Evolutionary conservation across 2,888 invertebrate genomes (phyloP), one percentile per base, ranked within the genome.

Genomic region (Galerucella calmariensis): DNA sequence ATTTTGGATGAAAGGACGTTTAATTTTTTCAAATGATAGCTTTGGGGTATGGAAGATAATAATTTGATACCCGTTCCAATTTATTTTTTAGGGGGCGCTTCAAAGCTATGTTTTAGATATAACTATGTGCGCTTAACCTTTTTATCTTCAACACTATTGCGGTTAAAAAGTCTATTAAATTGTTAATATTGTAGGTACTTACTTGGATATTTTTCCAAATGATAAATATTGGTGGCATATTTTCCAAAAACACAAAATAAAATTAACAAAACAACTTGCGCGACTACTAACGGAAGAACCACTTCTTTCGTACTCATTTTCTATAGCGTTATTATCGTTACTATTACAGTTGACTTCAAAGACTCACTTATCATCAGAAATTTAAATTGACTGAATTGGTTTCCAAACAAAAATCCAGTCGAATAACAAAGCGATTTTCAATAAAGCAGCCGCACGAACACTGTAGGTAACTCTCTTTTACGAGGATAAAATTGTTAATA

Each of bases 161-260:
- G 35, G 35, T 58, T n/a, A 10, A 0, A 1, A 2, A 20, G 1
- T 58, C n/a, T 16, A 58, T 0, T 9, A 2, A 6, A n/a, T 14
- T 3, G 1, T 58, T 5, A 58, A 6, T 16, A 58, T n/a, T 61
- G 14, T 12, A 27, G 1, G 16, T 35, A 79, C 85, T 85, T 79
- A 85, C 85, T 83, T 46, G 84, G 82, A 78, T 85, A 85, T 53
- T 82, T 79, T 16, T 78, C 77, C 16, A 73, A 69, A 46, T 80
- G 71, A 63, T 75, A 73, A 12, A 78, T 74, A 6, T 76, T 74
- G 59, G 80, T 80, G 8, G 63, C 56, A 77, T 85, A 84, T 58
- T 73, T 79, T 11, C 74, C 81, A 75, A 84, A 85, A 68, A 83
- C 75, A 65, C 79, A 80, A 73, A 84, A 84, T 65, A 85, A 79